Conservation (phyloP, 2,113 vertebrate genomes). For the Rousettus leschenaultii region DNA sequence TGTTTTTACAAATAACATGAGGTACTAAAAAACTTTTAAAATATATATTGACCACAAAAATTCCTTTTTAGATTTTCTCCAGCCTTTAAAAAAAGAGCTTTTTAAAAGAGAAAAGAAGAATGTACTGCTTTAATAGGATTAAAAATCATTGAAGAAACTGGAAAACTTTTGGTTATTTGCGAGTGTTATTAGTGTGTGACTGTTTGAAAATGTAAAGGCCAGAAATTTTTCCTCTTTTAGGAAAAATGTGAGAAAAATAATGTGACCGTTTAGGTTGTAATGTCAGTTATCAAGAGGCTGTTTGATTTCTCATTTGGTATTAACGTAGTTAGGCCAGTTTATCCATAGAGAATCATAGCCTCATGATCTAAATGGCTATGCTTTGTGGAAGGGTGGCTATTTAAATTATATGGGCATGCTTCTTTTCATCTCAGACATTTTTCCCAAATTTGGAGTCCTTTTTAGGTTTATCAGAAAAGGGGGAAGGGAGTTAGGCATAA, state of each 20-base stretch:
- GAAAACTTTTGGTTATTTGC: neutral
- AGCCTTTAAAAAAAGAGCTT: neutral
- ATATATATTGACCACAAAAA: neutral
- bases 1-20: neutral
- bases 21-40: neutral
- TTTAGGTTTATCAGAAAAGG: neutral
- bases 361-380: neutral
- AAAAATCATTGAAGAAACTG: slow-evolving; percentile 31
- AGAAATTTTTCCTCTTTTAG: neutral
- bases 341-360: neutral
- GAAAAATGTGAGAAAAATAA: slow-evolving; percentile 10
- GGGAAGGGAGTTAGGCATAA: neutral
- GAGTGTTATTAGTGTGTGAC: neutral
- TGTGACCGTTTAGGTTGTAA: neutral
- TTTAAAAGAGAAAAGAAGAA: slow-evolving; percentile 2
- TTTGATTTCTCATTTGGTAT: neutral
- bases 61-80: neutral
- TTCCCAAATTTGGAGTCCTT: neutral
- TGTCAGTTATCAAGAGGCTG: neutral
- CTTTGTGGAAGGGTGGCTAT: neutral
- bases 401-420: neutral
- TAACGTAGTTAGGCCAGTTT: neutral
- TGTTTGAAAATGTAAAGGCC: neutral
- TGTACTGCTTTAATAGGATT: neutral
- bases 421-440: neutral